Base-by-base conservation (phyloP, 2,888 invertebrate species). In the Synergus laeviventris region DNA sequence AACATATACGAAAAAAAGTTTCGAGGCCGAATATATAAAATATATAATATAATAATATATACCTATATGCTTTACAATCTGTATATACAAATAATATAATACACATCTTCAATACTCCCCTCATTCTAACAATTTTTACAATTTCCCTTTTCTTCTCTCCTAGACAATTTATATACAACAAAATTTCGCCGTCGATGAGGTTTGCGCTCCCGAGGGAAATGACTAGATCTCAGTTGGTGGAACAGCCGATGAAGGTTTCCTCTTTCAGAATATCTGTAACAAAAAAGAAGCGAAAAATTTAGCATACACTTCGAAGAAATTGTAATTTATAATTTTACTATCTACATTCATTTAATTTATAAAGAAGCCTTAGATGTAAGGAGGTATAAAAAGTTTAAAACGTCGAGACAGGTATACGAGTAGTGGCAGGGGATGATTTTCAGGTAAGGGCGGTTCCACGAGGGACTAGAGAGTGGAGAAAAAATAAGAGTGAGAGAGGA, bases 381-480 rank as follows among this genome's bases (percentile, higher is more conserved):
- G 39, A 18, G 45, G n/a, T 45, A 70, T 49, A 70, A 70, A 31
- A 31, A 70, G 9, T 31, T 8, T 14, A 45, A 70, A 70, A 18
- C 16, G 74, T 56, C 45, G 64, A 77, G 74, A 60, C 85, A 85
- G 85, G 87, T 84, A 86, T 84, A 79, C 74, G 78, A 75, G 75
- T 60, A 76, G 77, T 75, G 81, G 81, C 81, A 86, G 81, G 89
- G 88, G 89, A 88, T 89, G 89, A 88, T 88, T 89, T 45, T 88
- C 89, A 89, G 89, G 90, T 89, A 90, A 88, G 90, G 88, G 88
- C 86, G 84, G 87, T 88, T 89, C 87, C 84, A 83, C 81, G 79
- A 86, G 85, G 85, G 86, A 73, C 74, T 56, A 54, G 74, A 56
- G 45, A 62, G 64, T 42, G 62, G 70, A 42, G 62, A 24, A 16